Evolutionary conservation across 1,140 invertebrate species (phyloP).

Genomic region (Melipona quadrifasciata): DNA sequence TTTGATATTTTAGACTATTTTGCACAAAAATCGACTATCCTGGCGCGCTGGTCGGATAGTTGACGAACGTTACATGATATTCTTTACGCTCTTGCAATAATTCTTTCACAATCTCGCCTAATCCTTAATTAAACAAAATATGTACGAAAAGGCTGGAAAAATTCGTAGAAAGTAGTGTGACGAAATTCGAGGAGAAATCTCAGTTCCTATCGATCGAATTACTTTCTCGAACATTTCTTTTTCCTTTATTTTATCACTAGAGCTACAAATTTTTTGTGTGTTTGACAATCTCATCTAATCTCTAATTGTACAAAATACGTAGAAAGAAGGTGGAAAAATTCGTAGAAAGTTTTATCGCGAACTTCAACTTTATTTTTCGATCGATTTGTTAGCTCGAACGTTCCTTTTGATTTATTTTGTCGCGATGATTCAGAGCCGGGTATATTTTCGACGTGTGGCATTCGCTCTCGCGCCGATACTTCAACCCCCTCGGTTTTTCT

Average conservation of each 20-base stretch:
- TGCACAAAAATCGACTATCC: not conserved
- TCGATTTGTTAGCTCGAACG: no score
- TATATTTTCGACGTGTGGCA: slow-evolving; percentile 11
- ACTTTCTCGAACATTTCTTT: no score
- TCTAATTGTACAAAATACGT: not conserved
- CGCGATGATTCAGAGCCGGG: not conserved
- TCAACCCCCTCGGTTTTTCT: not conserved
- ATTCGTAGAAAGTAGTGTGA: not conserved
- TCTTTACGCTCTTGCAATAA: not conserved
- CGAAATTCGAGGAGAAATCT: not conserved
- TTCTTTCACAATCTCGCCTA: not conserved
- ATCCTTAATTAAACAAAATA: not conserved
- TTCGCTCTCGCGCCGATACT: not conserved
- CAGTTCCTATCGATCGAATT: no score
- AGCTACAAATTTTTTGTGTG: no score
- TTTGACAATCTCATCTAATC: not conserved
- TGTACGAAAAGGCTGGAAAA: no score
- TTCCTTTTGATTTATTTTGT: not conserved
- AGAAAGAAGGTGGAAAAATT: not conserved
- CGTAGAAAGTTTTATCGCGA: not conserved
- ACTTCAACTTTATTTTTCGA: not conserved
- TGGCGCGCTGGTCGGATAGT: not conserved
- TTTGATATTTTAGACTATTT: slow-evolving; percentile 5
- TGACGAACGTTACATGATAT: not conserved
- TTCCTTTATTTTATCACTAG: no score